Conservation (phyloP, 2,113 vertebrate genomes). For the Jaculus jaculus region DNA sequence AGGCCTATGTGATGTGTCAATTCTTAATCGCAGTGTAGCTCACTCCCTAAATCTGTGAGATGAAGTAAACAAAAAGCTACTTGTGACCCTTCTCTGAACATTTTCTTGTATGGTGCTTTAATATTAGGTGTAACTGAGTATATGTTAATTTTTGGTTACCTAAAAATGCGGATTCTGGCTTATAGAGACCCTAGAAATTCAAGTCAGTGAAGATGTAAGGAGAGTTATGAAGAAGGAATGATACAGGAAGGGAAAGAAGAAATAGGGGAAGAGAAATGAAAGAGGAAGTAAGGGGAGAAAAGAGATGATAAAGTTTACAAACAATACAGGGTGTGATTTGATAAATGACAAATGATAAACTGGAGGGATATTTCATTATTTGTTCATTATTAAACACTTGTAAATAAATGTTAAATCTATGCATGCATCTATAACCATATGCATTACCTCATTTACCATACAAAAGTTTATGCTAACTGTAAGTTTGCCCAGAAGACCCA, state of each 20-base stretch:
- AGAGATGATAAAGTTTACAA: neutral
- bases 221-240: neutral
- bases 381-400: neutral
- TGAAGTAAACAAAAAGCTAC: neutral
- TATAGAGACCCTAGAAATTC: neutral
- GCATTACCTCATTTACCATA: neutral
- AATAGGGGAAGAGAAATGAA: neutral
- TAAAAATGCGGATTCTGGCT: neutral
- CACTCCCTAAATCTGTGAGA: neutral
- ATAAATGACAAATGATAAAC: neutral
- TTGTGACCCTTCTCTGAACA: neutral
- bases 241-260: neutral
- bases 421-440: neutral
- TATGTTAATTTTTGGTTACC: neutral
- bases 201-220: neutral
- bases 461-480: neutral
- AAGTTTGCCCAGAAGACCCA: conserved; percentile 5
- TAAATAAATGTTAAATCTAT: conserved; percentile 25
- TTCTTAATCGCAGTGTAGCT: neutral
- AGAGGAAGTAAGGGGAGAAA: neutral
- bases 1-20: too few species aligned
- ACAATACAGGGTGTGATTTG: neutral
- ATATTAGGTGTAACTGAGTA: neutral
- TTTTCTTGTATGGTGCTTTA: neutral
- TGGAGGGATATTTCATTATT: neutral